phyloP scores from a whole-genome alignment of 2,888 invertebrate species.

The Ashinkailepas kermadecensis region DNA sequence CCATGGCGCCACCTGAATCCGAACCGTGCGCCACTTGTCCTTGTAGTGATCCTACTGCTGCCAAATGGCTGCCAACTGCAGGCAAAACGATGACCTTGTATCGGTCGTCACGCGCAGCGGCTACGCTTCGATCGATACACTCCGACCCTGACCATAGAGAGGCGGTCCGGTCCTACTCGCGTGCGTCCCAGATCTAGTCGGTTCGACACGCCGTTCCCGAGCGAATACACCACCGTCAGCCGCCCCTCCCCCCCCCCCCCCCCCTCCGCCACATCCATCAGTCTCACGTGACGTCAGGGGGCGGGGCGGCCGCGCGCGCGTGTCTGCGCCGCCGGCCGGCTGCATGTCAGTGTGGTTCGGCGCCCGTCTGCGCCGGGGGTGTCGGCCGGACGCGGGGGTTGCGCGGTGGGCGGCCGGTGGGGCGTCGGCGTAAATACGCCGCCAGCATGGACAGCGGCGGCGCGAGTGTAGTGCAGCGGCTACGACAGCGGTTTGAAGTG shows the following conservation, averaged over 20 bases:
- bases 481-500: neutral
- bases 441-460: neutral
- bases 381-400: neutral
- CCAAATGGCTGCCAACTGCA: too few species aligned
- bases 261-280: neutral
- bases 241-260: too few species aligned
- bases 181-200: neutral
- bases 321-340: neutral
- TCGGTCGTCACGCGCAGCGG: too few species aligned
- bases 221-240: too few species aligned
- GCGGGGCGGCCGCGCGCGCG: neutral
- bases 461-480: neutral
- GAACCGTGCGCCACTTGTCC: too few species aligned
- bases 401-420: neutral
- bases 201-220: too few species aligned
- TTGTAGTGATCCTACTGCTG: too few species aligned
- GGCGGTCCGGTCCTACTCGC: neutral
- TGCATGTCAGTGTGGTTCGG: neutral
- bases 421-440: neutral
- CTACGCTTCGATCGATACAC: conserved; percentile 1
- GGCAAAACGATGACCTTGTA: too few species aligned
- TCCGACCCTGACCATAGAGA: neutral
- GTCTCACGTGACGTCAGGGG: neutral
- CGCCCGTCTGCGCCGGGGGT: neutral
- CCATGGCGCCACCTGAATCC: too few species aligned